Evolutionary conservation across 1,140 invertebrate genomes (phyloP).

Genomic region (Berghia stephanieae): DNA sequence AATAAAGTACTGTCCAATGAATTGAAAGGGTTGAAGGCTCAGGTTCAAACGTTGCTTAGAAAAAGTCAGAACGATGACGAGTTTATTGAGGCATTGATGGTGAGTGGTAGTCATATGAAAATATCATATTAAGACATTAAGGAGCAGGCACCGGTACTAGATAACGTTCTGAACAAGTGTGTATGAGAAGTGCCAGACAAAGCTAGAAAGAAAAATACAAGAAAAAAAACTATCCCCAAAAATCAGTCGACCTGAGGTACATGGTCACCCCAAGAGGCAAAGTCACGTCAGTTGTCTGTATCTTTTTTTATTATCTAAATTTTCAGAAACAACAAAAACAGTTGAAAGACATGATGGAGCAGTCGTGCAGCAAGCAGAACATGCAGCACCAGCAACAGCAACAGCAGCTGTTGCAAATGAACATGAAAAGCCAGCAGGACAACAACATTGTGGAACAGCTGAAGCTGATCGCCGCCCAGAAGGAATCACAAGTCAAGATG

Average conservation of each 20-base stretch:
- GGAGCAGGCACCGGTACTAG: too few species aligned
- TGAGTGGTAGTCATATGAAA: constrained; percentile 35
- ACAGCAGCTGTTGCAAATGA: constrained; percentile 45
- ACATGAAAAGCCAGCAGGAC: constrained; percentile 57
- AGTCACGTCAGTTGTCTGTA: neutral
- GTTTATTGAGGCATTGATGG: constrained; percentile 60
- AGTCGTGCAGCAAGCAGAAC: constrained; percentile 42
- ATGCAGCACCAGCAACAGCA: constrained; percentile 38
- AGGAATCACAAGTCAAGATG: constrained; percentile 53
- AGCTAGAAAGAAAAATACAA: too few species aligned
- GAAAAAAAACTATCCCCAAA: too few species aligned
- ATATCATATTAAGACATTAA: neutral
- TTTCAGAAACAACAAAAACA: constrained; percentile 58
- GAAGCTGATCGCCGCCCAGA: constrained; percentile 55
- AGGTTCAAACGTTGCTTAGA: constrained; percentile 58
- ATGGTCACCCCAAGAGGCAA: neutral
- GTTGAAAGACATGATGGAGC: constrained; percentile 55
- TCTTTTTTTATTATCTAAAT: constrained; percentile 1
- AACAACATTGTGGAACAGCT: constrained; percentile 60
- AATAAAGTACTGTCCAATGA: constrained; percentile 62
- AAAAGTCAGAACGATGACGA: constrained; percentile 66
- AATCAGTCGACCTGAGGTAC: too few species aligned
- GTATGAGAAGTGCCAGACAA: too few species aligned
- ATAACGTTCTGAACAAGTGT: too few species aligned
- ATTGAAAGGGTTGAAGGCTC: constrained; percentile 55